These are phyloP conservation scores for Suillia variegata DNA, from an alignment of 2,888 invertebrate genomes.

Conservation along the genomic window DNA sequence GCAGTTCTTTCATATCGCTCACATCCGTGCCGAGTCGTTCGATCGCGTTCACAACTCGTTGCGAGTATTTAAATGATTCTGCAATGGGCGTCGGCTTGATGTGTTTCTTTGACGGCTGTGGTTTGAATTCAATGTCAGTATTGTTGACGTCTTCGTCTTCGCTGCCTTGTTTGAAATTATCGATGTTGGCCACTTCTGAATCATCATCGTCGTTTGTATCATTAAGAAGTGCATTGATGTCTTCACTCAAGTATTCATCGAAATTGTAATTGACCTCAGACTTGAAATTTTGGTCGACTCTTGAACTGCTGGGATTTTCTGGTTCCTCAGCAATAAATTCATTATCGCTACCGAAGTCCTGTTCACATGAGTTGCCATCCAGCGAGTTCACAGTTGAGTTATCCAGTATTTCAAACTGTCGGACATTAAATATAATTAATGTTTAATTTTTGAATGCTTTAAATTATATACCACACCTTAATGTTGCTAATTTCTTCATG, in stretches of 20 bases:
- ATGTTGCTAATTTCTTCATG: not conserved
- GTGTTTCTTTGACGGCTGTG: slow-evolving; percentile 15
- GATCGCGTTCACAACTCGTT: slow-evolving; percentile 18
- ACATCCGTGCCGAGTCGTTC: slow-evolving; percentile 22
- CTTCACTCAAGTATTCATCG: not conserved
- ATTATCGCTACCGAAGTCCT: not conserved
- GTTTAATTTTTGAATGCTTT: not conserved
- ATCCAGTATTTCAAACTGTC: slow-evolving; percentile 2
- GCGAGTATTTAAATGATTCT: slow-evolving; percentile 20
- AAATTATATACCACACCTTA: not conserved
- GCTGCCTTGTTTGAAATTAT: not conserved
- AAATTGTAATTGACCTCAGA: not conserved
- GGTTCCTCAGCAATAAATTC: not conserved
- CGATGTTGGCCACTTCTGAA: not conserved
- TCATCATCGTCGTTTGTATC: slow-evolving; percentile 1
- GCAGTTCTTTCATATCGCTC: slow-evolving; percentile 18
- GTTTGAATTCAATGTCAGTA: slow-evolving; percentile 15
- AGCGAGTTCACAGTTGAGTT: not conserved
- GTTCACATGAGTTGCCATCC: not conserved
- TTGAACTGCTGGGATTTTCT: not conserved
- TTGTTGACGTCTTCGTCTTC: slow-evolving; percentile 8
- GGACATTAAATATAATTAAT: not conserved
- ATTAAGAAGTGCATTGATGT: not conserved
- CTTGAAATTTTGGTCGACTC: not conserved
- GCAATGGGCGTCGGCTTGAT: slow-evolving; percentile 17